Evolutionary conservation across 2,113 vertebrate species (phyloP), one percentile per base, ranked within the genome.

Genomic region (Athene cunicularia): DNA sequence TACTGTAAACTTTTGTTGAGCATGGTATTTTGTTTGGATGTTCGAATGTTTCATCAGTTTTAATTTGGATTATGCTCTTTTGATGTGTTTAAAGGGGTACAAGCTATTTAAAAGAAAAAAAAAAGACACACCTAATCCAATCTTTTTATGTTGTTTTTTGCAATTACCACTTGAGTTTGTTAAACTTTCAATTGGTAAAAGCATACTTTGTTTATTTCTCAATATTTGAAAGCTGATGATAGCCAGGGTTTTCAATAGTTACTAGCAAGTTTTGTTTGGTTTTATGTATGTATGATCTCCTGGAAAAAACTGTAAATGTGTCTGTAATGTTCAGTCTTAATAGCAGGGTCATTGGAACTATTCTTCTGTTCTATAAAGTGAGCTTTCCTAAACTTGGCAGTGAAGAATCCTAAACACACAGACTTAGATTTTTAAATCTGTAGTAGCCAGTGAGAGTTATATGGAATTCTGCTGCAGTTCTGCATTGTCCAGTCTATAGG

Each of bases 1-100:
- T 92, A 49, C 60, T 91, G 76, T 90, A 96, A 90, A 86, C 60
- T 91, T 89, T 24, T 68, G 80, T 67, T 91, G 62, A 95, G 68
- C 60, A 27, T 75, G 68, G 41, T 90, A 80, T 86, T 95, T 89
- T 82, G 50, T 87, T 89, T 88, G 43, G 56, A 21, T 59, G 52
- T 94, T 90, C 9, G 15, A 64, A 75, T 3, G 20, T 21, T 81
- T 77, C 52, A 60, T 74, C 58, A 77, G 12, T 93, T 93, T 90
- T 80, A 41, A 71, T 86, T 88, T 93, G 37, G 16, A 59, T 83
- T 82, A 21, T 66, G 79, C 32, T 80, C 11, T 55, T 60, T 43
- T 86, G 47, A 72, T 75, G 55, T 52, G 23, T 6, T 86, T 90
- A 58, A 88, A 83, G 71, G 10, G 32, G 50, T 62, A 79, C 12